Evolutionary conservation across 2,888 invertebrate species (phyloP).

Genomic region (Oscheius sp.): DNA sequence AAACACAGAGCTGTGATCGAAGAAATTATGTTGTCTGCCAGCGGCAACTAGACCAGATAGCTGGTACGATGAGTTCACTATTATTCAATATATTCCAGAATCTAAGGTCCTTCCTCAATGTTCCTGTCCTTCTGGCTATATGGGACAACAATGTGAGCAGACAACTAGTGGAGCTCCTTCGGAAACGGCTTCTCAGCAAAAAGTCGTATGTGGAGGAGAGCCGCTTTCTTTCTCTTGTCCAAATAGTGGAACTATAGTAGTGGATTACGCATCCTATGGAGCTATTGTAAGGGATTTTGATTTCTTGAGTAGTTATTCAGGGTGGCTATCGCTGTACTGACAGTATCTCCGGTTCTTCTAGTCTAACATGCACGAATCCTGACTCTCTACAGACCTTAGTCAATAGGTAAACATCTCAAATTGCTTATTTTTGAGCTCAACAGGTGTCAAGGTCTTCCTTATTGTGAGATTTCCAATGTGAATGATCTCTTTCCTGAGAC

Average conservation of each 20-base stretch:
- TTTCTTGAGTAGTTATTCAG: slow-evolving; percentile 10
- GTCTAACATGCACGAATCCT: slow-evolving; percentile 43
- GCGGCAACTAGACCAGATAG: slow-evolving; percentile 10
- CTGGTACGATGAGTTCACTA: background rate
- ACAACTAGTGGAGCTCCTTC: background rate
- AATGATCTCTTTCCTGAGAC: slow-evolving; percentile 39
- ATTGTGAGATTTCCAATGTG: slow-evolving; percentile 42
- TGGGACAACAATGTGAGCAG: slow-evolving; percentile 50
- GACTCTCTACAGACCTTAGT: slow-evolving; percentile 46
- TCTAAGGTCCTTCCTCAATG: slow-evolving; percentile 46
- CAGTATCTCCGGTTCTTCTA: background rate
- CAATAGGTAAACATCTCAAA: slow-evolving; percentile 27
- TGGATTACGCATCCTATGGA: slow-evolving; percentile 59
- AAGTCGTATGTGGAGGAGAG: slow-evolving; percentile 17
- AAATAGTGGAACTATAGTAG: slow-evolving; percentile 45
- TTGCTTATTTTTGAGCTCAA: background rate
- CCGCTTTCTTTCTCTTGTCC: slow-evolving; percentile 48
- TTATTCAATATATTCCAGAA: background rate
- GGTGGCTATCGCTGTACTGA: slow-evolving; percentile 37
- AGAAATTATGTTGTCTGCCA: slow-evolving; percentile 48
- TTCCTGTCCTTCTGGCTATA: slow-evolving; percentile 42
- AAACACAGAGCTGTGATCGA: slow-evolving; percentile 39
- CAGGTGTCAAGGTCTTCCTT: slow-evolving; percentile 45
- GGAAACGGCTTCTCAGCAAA: background rate
- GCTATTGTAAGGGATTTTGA: slow-evolving; percentile 28